These are phyloP conservation scores for Centrocercus urophasianus DNA, from an alignment of 2,113 vertebrate genomes.

Conservation along the genomic window DNA sequence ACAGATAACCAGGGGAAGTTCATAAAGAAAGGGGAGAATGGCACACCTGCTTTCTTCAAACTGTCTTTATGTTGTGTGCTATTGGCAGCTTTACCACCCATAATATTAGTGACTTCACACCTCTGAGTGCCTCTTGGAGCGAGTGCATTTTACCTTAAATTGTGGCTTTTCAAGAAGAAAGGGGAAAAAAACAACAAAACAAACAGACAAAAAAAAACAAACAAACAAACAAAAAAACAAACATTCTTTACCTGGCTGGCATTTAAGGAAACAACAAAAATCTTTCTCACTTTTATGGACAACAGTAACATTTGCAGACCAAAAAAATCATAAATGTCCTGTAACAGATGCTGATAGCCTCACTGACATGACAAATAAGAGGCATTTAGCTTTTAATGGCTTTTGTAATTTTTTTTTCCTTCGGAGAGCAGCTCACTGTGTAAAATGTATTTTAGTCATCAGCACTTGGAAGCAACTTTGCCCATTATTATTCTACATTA, in stretches of 20 bases:
- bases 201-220: not conserved
- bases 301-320: constrained; percentile 49
- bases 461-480: constrained; percentile 59
- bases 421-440: constrained; percentile 54
- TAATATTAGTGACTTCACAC: not conserved
- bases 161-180: not conserved
- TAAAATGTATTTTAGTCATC: constrained; percentile 58
- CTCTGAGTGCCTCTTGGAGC: not conserved
- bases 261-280: constrained; percentile 63
- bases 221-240: not conserved
- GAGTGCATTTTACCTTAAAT: not conserved
- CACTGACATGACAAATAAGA: constrained; percentile 65
- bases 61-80: not conserved
- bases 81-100: not conserved
- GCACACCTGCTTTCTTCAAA: not conserved
- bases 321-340: constrained; percentile 54
- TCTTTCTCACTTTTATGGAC: constrained; percentile 17
- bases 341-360: constrained; percentile 56
- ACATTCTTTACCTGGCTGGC: constrained; percentile 4
- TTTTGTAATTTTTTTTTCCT: constrained; percentile 48
- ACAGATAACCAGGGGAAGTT: not conserved
- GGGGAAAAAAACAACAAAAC: not conserved
- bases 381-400: constrained; percentile 67
- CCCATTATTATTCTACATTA: constrained; percentile 76
- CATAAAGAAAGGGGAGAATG: not conserved